Base-by-base conservation (phyloP, 2,888 invertebrate genomes). In the Lysandra bellargus region DNA sequence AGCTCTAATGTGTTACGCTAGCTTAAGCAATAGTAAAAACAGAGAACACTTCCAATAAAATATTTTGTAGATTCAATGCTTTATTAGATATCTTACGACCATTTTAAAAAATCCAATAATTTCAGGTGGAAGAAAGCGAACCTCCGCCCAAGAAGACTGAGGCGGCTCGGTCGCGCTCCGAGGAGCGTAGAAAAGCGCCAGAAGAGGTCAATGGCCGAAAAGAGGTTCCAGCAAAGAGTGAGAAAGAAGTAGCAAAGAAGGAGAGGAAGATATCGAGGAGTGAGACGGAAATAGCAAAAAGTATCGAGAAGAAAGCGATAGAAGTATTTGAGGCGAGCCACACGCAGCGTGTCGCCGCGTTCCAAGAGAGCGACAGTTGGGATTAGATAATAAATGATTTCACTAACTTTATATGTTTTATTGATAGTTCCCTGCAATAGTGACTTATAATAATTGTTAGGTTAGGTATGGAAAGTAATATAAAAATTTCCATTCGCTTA, bases 311-410 rank as follows among this genome's bases (percentile, higher is more conserved):
- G 82, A 79, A 83, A 80, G 81, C 85, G 6, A 84, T 87, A 75
- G 86, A 88, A 1, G 87, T 80, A 82, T 91, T 91, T 80, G 90
- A 91, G 77, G 83, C 85, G 80, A 85, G 85, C 37, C 88, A 87
- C 80, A 83, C 86, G 64, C 85, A 87, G 64, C 88, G 91, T 81
- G 92, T 92, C 76, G 78, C 87, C 4, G 91, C 90, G 82, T 94
- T 94, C 84, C 90, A 91, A 83, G 93, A 93, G 85, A 93, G 92
- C 82, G 92, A 92, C 80, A 89, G 86, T 86, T 94, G 93, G 93
- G 93, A 92, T 84, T 94, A 79, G 37, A 37, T 79, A 87, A 88
- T 81, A 80, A 82, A 81, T 81, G 78, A 80, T 78, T 77, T 79
- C n/a, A 81, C 78, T 23, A 81, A 49, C 77, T 73, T 73, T 37